Base-by-base conservation (phyloP, 2,888 invertebrate genomes). In the Atethmia centrago region DNA sequence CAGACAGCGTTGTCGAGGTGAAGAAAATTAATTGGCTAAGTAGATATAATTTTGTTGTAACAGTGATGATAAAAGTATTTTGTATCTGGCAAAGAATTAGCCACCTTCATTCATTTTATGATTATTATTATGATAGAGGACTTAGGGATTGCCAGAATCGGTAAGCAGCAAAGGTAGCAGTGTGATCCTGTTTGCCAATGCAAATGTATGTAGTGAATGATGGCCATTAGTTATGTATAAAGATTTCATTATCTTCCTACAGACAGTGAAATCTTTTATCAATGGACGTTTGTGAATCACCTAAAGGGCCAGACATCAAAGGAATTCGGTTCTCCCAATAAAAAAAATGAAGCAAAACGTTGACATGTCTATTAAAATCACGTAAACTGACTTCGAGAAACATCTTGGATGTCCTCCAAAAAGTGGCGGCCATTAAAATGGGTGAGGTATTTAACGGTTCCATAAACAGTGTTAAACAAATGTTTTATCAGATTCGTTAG, bases 401-500 rank as follows among this genome's bases (percentile, higher is more conserved):
- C 76, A 74, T 74, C 74, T 90, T 90, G 89, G 88, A 88, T 63
- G 74, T 63, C 70, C 58, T 85, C 88, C 88, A 89, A 89, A 88
- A 85, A 83, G 79, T 85, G 84, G 80, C 84, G 82, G 74, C 84
- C 83, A 89, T 88, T 89, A 88, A 89, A 92, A 90, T 88, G 85
- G 88, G 85, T 82, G 86, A 62, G 85, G 89, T 89, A 92, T 92
- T 94, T 92, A 91, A 89, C 87, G 88, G 88, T 88, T 86, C 92
- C 93, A 90, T 93, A 94, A 93, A 91, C 87, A 91, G 90, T 87
- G 90, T 89, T 90, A 92, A 92, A 95, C 95, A 95, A 93, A 93
- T 95, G 95, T 95, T 93, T 93, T 93, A 93, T 94, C 94, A 93
- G 93, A 93, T 95, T 94, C 89, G 94, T 94, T 93, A 92, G 92